Conservation (phyloP, 2,797 vertebrate species). For the Sebastolobus alascanus region DNA sequence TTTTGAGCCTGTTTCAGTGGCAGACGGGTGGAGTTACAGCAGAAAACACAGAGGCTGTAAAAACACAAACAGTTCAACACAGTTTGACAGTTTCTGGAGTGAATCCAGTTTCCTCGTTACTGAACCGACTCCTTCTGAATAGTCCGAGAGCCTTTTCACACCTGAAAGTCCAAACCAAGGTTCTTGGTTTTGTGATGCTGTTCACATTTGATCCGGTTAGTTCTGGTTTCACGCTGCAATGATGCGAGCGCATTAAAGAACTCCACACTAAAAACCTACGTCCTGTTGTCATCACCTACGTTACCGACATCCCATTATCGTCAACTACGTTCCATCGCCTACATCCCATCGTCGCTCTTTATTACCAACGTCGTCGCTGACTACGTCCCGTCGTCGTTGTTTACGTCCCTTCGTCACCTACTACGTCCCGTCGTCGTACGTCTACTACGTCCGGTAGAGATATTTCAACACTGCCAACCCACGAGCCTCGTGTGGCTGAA, state of each 20-base stretch:
- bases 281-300: neutral
- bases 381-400: too few species aligned
- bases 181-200: neutral
- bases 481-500: too few species aligned
- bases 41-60: neutral
- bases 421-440: too few species aligned
- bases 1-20: neutral
- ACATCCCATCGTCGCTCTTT: too few species aligned
- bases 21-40: conserved; percentile 16
- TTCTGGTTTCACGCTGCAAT: neutral
- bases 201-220: neutral
- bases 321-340: neutral
- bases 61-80: neutral
- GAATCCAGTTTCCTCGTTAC: neutral
- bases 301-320: neutral
- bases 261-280: neutral
- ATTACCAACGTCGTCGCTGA: too few species aligned
- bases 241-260: neutral
- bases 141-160: neutral
- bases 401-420: too few species aligned
- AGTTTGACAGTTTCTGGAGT: neutral
- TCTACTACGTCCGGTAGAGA: too few species aligned
- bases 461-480: too few species aligned
- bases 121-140: too few species aligned
- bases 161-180: neutral